Conservation (phyloP, 2,888 invertebrate species). For the Camptogramma bilineatum region DNA sequence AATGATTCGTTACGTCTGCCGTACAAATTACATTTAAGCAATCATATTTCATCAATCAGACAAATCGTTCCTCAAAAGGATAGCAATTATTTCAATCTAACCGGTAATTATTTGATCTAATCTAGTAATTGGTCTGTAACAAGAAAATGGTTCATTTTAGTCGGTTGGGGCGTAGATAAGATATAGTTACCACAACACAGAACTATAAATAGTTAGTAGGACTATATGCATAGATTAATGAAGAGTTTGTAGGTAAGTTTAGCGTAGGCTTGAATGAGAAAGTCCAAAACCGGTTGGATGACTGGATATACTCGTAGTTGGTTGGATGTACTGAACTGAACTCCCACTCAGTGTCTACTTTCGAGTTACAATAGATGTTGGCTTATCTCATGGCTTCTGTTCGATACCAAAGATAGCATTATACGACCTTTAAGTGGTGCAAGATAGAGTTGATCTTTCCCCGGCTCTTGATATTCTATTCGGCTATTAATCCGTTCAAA, state of each 20-base stretch:
- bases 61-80: conserved; percentile 35
- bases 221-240: conserved; percentile 2
- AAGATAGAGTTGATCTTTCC: conserved; percentile 3
- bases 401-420: conserved; percentile 45
- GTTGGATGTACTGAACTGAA: conserved; percentile 18
- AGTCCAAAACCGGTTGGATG: conserved; percentile 78
- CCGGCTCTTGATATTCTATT: conserved; percentile 1
- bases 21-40: conserved; percentile 27
- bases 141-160: conserved; percentile 58
- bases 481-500: neutral
- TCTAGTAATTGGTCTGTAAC: conserved; percentile 54
- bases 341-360: conserved; percentile 79
- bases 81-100: conserved; percentile 42
- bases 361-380: conserved; percentile 80
- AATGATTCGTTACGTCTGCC: conserved; percentile 4
- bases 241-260: conserved; percentile 17
- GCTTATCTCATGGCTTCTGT: conserved; percentile 70
- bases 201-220: conserved; percentile 21
- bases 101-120: conserved; percentile 50
- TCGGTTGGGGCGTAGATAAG: conserved; percentile 45
- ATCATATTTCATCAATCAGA: conserved; percentile 35
- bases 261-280: conserved; percentile 81
- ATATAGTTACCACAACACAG: conserved; percentile 19
- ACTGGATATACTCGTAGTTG: conserved; percentile 37
- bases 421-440: conserved; percentile 30